These are phyloP conservation scores for Alcedo quadribrachys DNA, from an alignment of 2,797 vertebrate genomes.

Conservation along the genomic window DNA sequence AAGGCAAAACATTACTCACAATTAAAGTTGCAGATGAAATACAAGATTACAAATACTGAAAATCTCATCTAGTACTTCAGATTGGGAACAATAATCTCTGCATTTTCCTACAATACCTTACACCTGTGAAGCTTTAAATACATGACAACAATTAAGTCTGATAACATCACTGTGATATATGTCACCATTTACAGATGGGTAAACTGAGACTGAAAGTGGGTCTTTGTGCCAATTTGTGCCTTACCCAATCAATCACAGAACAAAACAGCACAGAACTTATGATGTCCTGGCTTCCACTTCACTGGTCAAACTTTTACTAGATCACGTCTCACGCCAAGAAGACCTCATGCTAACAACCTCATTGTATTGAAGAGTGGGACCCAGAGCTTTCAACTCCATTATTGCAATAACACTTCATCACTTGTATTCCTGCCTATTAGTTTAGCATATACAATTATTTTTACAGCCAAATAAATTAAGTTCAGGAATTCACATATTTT, in stretches of 20 bases:
- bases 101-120: not conserved
- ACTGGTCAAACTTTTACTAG: constrained; percentile 55
- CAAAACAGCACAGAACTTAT: constrained; percentile 33
- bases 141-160: not conserved
- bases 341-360: constrained; percentile 34
- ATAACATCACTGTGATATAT: not conserved
- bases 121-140: constrained; percentile 8
- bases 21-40: not conserved
- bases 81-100: not conserved
- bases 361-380: constrained; percentile 29
- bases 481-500: constrained; percentile 24
- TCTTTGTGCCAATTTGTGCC: constrained; percentile 30
- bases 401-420: constrained; percentile 15
- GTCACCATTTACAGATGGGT: constrained; percentile 16
- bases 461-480: constrained; percentile 43
- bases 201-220: constrained; percentile 24
- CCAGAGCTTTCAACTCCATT: not conserved
- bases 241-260: constrained; percentile 35
- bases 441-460: constrained; percentile 44
- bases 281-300: constrained; percentile 53
- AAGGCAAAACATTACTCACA: constrained; percentile 24
- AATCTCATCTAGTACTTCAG: not conserved
- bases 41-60: not conserved
- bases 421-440: constrained; percentile 11
- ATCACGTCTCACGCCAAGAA: constrained; percentile 7